phyloP scores from a whole-genome alignment of 1,140 invertebrate species.

The Archivesica marissinica region DNA sequence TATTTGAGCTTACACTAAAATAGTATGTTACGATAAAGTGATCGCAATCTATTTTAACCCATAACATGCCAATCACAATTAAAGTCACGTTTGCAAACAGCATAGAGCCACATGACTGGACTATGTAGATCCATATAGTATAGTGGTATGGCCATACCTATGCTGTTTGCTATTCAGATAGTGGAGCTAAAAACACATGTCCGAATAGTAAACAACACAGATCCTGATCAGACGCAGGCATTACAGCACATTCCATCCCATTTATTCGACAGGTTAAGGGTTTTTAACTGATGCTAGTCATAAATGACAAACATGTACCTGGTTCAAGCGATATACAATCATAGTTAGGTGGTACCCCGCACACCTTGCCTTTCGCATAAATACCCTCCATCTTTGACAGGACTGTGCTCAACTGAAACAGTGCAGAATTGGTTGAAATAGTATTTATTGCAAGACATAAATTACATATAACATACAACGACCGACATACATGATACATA shows the following conservation, averaged over 20 bases:
- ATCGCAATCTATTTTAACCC: not conserved
- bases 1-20: no score
- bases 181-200: no score
- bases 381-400: constrained; percentile 72
- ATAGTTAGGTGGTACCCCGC: constrained; percentile 69
- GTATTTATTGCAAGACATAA: no score
- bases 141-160: not conserved
- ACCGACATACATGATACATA: no score
- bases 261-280: not conserved
- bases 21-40: no score
- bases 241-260: not conserved
- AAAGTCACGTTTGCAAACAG: no score
- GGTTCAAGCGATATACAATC: constrained; percentile 68
- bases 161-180: no score
- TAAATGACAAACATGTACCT: constrained; percentile 41
- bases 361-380: constrained; percentile 77
- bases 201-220: no score
- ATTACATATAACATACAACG: no score
- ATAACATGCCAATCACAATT: no score
- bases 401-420: constrained; percentile 71
- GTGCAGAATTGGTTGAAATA: no score
- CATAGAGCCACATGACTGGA: not conserved
- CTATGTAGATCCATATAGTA: not conserved
- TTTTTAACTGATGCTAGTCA: not conserved
- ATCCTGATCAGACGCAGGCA: no score